phyloP scores from a whole-genome alignment of 2,888 invertebrate species.

The Plagiodera versicolora region DNA sequence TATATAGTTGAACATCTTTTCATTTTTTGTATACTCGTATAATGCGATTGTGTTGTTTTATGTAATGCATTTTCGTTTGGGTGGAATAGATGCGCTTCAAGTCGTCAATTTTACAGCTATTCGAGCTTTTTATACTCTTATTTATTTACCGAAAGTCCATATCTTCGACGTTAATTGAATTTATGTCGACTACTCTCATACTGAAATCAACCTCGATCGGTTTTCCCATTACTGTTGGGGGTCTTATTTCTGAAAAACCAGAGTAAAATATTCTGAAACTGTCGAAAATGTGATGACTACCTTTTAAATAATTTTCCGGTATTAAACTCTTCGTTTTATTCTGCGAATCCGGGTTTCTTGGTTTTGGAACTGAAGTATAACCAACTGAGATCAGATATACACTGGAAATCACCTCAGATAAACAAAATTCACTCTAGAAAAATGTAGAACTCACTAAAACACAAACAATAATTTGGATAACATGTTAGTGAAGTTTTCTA shows the following conservation, averaged over 20 bases:
- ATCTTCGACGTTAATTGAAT: conserved; percentile 85
- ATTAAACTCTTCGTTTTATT: conserved; percentile 42
- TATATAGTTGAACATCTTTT: too few species aligned
- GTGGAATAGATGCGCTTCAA: too few species aligned
- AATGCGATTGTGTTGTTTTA: too few species aligned
- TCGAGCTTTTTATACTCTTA: background rate
- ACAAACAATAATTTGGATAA: too few species aligned
- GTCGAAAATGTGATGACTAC: too few species aligned
- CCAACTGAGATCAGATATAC: background rate
- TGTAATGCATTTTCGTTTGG: too few species aligned
- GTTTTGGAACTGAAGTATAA: conserved; percentile 37
- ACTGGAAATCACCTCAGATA: conserved; percentile 5
- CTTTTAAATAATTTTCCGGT: conserved; percentile 43
- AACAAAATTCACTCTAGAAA: too few species aligned
- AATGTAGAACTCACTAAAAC: background rate
- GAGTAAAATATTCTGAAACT: too few species aligned
- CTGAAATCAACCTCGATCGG: conserved; percentile 79
- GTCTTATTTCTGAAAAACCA: conserved; percentile 68
- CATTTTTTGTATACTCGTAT: too few species aligned
- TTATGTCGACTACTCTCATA: conserved; percentile 82
- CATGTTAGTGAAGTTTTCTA: too few species aligned
- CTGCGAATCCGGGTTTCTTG: conserved; percentile 36
- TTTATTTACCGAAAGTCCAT: conserved; percentile 79
- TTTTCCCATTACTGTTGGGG: conserved; percentile 70
- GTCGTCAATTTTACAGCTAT: background rate